These are phyloP conservation scores for Picathartes gymnocephalus DNA, from an alignment of 2,113 vertebrate genomes.

Conservation along the genomic window DNA sequence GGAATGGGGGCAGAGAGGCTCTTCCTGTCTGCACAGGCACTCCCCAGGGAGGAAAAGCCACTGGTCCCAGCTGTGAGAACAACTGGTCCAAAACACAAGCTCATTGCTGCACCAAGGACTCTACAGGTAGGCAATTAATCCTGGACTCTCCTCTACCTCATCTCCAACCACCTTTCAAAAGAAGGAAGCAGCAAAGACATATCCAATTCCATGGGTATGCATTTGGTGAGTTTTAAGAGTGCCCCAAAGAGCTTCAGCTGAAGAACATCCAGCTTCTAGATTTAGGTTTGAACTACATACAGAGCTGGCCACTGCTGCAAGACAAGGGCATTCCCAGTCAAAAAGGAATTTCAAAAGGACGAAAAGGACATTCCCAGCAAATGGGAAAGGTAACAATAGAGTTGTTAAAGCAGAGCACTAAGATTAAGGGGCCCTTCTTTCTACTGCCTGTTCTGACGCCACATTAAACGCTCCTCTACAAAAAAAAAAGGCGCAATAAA, in stretches of 20 bases:
- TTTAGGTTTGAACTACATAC: not conserved
- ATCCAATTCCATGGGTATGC: not conserved
- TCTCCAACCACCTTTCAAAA: not conserved
- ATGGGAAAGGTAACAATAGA: not conserved
- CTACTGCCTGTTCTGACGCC: not conserved
- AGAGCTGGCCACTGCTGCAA: not conserved
- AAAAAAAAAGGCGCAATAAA: not conserved
- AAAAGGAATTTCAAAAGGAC: too few species aligned
- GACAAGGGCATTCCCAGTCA: not conserved
- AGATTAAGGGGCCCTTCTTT: not conserved
- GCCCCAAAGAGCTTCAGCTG: not conserved
- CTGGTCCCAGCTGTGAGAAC: not conserved
- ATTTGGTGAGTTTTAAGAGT: not conserved
- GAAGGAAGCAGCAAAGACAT: not conserved
- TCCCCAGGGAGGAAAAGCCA: not conserved
- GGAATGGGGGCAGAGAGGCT: not conserved
- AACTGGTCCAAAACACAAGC: not conserved
- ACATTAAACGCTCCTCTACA: not conserved
- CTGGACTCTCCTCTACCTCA: not conserved
- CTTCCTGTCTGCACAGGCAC: not conserved
- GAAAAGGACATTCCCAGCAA: not conserved
- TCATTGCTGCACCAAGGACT: not conserved
- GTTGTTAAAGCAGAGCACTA: not conserved
- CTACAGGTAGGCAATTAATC: not conserved
- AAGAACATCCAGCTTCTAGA: not conserved